Base-by-base conservation (phyloP, 2,113 vertebrate species). In the Anhinga rufa region DNA sequence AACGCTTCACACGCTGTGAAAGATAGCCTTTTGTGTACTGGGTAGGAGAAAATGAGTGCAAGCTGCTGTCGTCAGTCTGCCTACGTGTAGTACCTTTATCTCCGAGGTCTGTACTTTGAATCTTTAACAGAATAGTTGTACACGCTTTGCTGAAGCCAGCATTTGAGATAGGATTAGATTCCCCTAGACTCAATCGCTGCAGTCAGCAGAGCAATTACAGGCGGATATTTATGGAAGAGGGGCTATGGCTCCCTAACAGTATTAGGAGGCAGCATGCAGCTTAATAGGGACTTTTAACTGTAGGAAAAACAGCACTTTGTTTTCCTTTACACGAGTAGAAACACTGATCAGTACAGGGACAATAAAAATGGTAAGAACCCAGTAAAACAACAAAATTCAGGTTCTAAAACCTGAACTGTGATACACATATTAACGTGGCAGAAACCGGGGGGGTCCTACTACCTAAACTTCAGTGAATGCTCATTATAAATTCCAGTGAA, bases 401-500 rank as follows among this genome's bases (percentile, higher is more conserved):
- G 42, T 49, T 49, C 21, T 34, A 34, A 74, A 69, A 49, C 17
- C 18, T 70, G 76, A 52, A 19, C 13, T 29, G 21, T 68, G 76
- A 26, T 46, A 20, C 15, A 3, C 34, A 1, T 1, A 14, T 38
- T 69, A 18, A 31, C 1, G 5, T 28, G 51, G 57, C n/a, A 46
- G 38, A 31, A 68, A 52, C 32, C 40, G n/a, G 36, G 57, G n/a
- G 40, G 32, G 22, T 75, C 19, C n/a, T 81, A 14, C 54, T 69
- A 36, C 42, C n/a, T 25, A 13, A n/a, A 38, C 31, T 9, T 4
- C 18, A n/a, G 51, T 10, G 38, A 51, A 24, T 11, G 60, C 44
- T 80, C 6, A 4, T 49, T 24, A 3, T 6, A 10, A 28, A 12
- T 55, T 6, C 12, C 51, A 55, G 36, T 6, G 44, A 55, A 5